Evolutionary conservation across 2,888 invertebrate genomes (phyloP), one percentile per base, ranked within the genome.

Genomic region (Lochmaea capreae): DNA sequence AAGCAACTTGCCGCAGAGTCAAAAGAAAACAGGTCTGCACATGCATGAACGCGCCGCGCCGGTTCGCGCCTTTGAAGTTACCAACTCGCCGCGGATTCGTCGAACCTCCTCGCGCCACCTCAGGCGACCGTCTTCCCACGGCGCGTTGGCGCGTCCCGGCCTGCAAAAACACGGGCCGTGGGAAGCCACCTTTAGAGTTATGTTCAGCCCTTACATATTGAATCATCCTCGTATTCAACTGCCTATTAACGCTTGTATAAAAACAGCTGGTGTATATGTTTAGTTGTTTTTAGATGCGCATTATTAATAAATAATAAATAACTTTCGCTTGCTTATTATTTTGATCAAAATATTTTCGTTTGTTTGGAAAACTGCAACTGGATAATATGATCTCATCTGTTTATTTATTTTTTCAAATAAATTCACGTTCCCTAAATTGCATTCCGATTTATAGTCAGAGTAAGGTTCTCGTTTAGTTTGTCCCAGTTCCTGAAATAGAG

Each of bases 401-500:
- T 16, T 54, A 54, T 54, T 54, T 54, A 61, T 39, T 33, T 61
- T 61, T 61, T 39, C 14, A 16, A 14, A 39, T 61, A 61, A 39
- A 61, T 61, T 39, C 33, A 39, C 18, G 10, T 39, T 43, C 43
- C 16, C 2, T 16, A 61, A 61, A 9, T 8, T n/a, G 8, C 10
- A 39, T 61, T 8, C 22, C 58, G 14, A 58, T 12, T 58, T 58
- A 26, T 58, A 26, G 10, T 9, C 18, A 8, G 22, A 8, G 58
- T 58, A 22, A 26, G 22, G 14, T 58, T 18, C 57, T 57, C 22
- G 57, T 39, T 26, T 33, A 61, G 59, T 63, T 42, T 42, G 42
- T 18, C 43, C 62, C 18, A 63, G 43, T 43, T 63, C 18, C 12
- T 18, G 62, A 63, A 63, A 63, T 63, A 43, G 62, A 63, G 14